Evolutionary conservation across 64 coral and sea anemone genomes (phyloP), one percentile per base, ranked within the genome.

Genomic region (Platygyra sinensis): DNA sequence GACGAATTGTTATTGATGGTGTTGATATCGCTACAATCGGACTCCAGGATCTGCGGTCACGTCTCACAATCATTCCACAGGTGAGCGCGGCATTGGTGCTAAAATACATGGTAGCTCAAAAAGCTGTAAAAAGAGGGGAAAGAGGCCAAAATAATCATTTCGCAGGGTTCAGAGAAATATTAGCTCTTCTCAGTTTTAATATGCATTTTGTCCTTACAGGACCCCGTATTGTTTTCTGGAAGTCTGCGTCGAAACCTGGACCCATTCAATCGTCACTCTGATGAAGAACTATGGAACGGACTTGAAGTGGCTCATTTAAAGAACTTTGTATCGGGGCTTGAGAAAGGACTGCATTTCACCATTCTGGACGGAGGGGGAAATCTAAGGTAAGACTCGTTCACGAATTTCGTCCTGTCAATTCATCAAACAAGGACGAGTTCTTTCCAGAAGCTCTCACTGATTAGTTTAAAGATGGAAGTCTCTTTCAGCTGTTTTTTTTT

Each of bases 211-310:
- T 51, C 49, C 19, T 15, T 63, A 4, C 38, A 98, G 96, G 96
- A 98, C 46, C 93, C 96, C 1, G 80, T 98, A 25, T 72, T 98
- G 60, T 98, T 98, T 73, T 98, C 93, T 69, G 96, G 93, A 1
- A 87, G 89, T 65, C 69, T 98, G 33, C 89, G 93, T 52, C 72
- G 90, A 72, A 98, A 98, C 55, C 89, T 98, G 31, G 96, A 98
- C 20, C 96, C 96, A 49, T 98, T 98, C 67, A 61, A 93, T 39
- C 65, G 83, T 11, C 76, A 94, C 75, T 67, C 86, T 10, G 93
- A 98, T 77, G 96, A 98, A 32, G 77, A 75, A 18, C 69, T 98
- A 73, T 98, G 96, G 96, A 71, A 61, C 10, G 96, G 63, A 6
- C 73, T 98, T 28, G 96, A 98, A 55, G 93, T 94, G 14, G 87